Percentiles rank a stretch among this genome's conserved stretches.
phyloP scores from a whole-genome alignment of 2,113 vertebrate species.

The Tapirus terrestris region DNA sequence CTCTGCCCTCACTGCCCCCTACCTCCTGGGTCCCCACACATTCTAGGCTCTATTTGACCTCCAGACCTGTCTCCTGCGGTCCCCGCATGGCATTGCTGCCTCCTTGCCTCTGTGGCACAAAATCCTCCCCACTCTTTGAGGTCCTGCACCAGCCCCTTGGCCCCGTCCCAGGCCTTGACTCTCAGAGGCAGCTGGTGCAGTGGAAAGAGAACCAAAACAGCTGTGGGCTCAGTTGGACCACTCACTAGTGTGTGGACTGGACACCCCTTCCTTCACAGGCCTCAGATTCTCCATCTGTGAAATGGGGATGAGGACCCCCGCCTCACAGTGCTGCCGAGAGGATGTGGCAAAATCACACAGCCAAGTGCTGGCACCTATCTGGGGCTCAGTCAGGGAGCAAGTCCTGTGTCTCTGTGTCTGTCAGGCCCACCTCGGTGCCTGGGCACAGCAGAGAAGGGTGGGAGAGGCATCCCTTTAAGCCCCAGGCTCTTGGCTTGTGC shows the following conservation, averaged over 20 bases:
- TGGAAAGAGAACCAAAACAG: rapidly evolving
- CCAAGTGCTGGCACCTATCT: rapidly evolving
- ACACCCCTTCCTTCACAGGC: not conserved
- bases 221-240: not conserved
- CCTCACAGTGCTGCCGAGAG: not conserved
- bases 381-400: rapidly evolving
- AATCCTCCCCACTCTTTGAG: not conserved
- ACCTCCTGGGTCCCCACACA: not conserved
- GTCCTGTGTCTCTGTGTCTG: not conserved
- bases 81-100: rapidly evolving
- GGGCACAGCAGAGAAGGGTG: not conserved
- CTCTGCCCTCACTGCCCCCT: not conserved
- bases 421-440: not conserved
- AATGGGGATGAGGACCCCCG: not conserved
- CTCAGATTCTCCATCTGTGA: not conserved
- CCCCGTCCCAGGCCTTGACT: not conserved
- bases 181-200: not conserved
- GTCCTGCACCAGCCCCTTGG: not conserved
- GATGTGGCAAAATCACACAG: not conserved
- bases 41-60: not conserved
- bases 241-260: not conserved
- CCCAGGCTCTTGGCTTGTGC: not conserved
- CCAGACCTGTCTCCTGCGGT: not conserved
- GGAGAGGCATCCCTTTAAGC: not conserved
- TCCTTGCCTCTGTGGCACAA: not conserved